Evolutionary conservation across 2,113 vertebrate genomes (phyloP), one percentile per base, ranked within the genome.

Genomic region (Grallaria varia): DNA sequence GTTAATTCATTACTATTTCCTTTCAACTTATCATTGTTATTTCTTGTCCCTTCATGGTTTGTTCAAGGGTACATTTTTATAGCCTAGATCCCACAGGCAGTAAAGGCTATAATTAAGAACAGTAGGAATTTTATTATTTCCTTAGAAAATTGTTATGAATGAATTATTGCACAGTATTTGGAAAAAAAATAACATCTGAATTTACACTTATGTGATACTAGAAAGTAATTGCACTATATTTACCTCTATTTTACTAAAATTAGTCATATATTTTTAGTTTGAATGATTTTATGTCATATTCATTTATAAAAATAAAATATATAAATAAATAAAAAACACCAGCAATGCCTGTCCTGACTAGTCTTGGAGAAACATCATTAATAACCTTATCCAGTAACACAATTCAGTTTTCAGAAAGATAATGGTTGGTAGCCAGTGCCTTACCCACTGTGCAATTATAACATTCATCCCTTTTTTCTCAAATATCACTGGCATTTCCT

Each of bases 81-180:
- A 19, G 44, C 0, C 14, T 12, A 42, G 4, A 8, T 49, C 1
- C 4, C 17, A 58, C 0, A 10, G 12, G 6, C 1, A 8, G 8
- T 49, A 62, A 85, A 55, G 5, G 3, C 0, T 62, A 12, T 35
- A 60, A 30, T 44, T 75, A 76, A 31, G 1, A 35, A 42, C 0
- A 47, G 19, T 35, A 25, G 4, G 10, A 66, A n/a, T 58, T 78
- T 53, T 33, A 8, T 31, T 59, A 33, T 86, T 83, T 86, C 8
- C 14, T 64, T 39, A 47, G 12, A 73, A 10, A 55, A 55, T 28
- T 89, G 7, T 23, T 82, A n/a, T 31, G 60, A 37, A 73, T 55
- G 1, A 35, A 76, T 53, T 56, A 22, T 56, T 50, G 40, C 5
- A 30, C 27, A 3, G 39, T 33, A 25, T 16, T 16, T 76, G 7